Evolutionary conservation across 2,113 vertebrate species (phyloP).

Genomic region (Labeo rohita): DNA sequence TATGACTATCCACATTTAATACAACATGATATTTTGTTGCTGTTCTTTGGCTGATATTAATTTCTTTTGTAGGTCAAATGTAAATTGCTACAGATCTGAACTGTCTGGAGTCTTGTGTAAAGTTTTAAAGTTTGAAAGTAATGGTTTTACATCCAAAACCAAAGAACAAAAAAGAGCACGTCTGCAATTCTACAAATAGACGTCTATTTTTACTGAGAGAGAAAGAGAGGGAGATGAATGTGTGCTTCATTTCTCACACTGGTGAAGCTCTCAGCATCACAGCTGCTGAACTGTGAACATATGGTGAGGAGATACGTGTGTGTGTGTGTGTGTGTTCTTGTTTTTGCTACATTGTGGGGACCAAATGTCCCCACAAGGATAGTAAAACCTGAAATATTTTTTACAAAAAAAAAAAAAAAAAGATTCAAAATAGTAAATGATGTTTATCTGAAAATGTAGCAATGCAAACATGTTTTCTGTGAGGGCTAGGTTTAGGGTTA

Average conservation of each 20-base stretch:
- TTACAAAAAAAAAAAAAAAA: too few relatives aligned
- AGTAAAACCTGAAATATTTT: too few relatives aligned
- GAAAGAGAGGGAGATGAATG: background rate
- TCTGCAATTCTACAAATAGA: conserved; percentile 6
- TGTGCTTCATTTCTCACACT: conserved; percentile 16
- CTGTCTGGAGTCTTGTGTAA: background rate
- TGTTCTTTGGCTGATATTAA: background rate
- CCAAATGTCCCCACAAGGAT: too few relatives aligned
- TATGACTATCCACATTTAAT: background rate
- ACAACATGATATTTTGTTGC: too few relatives aligned
- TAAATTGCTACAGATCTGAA: background rate
- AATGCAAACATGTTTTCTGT: too few relatives aligned
- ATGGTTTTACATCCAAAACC: background rate
- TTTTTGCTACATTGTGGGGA: too few relatives aligned
- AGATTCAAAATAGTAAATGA: too few relatives aligned
- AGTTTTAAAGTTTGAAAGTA: background rate
- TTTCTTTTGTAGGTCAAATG: background rate
- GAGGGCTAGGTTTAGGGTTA: too few relatives aligned
- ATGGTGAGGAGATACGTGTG: background rate
- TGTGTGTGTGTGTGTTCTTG: background rate
- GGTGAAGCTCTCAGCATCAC: background rate
- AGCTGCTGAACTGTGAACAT: conserved; percentile 18
- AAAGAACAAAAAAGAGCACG: background rate
- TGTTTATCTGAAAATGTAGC: too few relatives aligned
- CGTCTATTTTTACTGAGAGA: conserved; percentile 20